phyloP scores from a whole-genome alignment of 2,113 vertebrate genomes.

The Anoura caudifer region DNA sequence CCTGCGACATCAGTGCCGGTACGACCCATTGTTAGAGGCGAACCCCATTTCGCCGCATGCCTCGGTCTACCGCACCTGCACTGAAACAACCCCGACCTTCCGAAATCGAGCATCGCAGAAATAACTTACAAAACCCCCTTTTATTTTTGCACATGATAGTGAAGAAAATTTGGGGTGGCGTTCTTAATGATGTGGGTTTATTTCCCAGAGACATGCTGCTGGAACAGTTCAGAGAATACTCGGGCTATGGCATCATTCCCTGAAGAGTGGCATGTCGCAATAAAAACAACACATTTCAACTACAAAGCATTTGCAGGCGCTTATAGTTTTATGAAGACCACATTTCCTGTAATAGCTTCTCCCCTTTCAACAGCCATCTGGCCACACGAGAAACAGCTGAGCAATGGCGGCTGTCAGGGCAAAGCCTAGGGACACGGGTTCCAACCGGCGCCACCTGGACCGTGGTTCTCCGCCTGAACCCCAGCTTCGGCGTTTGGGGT shows the following conservation, averaged over 20 bases:
- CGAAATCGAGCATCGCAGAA: neutral
- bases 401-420: neutral
- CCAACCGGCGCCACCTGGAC: neutral
- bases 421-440: neutral
- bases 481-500: neutral
- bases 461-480: fast-evolving
- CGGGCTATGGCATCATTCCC: neutral
- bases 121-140: neutral
- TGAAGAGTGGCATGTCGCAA: neutral
- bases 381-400: neutral
- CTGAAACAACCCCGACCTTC: neutral
- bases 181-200: neutral
- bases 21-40: neutral
- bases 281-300: neutral
- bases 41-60: neutral
- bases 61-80: neutral
- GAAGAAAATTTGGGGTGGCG: neutral
- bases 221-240: neutral
- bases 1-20: neutral
- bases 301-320: neutral
- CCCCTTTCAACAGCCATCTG: neutral
- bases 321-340: neutral
- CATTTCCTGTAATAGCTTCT: neutral
- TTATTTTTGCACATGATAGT: neutral
- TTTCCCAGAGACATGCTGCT: neutral